Conservation (phyloP, 2,113 vertebrate species). For the Amblyopsis rosae region DNA sequence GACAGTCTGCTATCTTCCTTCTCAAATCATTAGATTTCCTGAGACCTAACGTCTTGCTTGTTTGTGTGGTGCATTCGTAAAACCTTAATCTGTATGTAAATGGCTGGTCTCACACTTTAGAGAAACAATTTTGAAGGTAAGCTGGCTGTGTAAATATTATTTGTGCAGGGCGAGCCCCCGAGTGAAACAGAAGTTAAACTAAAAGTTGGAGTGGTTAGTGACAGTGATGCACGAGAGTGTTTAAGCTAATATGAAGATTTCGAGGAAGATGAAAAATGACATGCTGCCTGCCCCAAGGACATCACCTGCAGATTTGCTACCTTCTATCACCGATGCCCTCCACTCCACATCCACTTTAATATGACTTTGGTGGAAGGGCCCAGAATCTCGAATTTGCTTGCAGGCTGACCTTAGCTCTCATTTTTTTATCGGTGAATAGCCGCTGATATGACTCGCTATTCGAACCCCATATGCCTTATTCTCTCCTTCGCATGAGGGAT, state of each 20-base stretch:
- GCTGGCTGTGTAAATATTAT: constrained; percentile 38
- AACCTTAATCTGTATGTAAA: not conserved
- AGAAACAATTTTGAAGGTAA: constrained; percentile 47
- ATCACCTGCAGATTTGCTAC: constrained; percentile 28
- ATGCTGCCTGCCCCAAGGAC: constrained; percentile 31
- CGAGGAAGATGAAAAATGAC: constrained; percentile 4
- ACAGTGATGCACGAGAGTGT: not conserved
- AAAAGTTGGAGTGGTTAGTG: not conserved
- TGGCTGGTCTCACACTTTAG: not conserved
- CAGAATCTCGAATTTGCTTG: constrained; percentile 12
- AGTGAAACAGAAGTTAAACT: constrained; percentile 22
- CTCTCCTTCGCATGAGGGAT: constrained; percentile 7
- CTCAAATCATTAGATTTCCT: constrained; percentile 11
- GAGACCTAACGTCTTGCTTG: too few relatives aligned
- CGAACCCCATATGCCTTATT: not conserved
- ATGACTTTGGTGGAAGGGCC: constrained; percentile 19
- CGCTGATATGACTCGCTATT: constrained; percentile 22
- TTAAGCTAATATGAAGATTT: constrained; percentile 18
- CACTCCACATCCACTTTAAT: constrained; percentile 37
- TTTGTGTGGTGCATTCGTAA: too few relatives aligned
- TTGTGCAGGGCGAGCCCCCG: constrained; percentile 6
- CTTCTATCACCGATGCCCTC: constrained; percentile 36
- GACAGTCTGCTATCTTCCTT: constrained; percentile 11
- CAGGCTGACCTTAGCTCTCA: constrained; percentile 19
- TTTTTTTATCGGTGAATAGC: constrained; percentile 30